Evolutionary conservation across 2,888 invertebrate genomes (phyloP).

Genomic region (Nipponacmea schrenckii): DNA sequence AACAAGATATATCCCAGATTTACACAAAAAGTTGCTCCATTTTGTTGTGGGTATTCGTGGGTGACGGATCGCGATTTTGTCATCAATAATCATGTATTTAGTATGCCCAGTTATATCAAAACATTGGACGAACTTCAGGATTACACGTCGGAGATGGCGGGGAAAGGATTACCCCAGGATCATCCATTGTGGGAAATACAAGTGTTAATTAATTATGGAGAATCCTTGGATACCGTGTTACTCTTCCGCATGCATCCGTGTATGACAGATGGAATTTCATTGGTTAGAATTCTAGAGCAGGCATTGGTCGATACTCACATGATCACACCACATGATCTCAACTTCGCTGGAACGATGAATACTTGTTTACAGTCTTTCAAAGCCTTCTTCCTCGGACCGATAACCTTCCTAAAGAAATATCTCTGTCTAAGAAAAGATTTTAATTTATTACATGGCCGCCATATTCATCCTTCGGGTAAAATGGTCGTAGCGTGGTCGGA

Average conservation of each 20-base stretch:
- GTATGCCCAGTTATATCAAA: conserved; percentile 63
- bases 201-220: conserved; percentile 66
- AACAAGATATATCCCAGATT: conserved; percentile 69
- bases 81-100: conserved; percentile 71
- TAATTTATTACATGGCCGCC: conserved; percentile 67
- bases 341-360: conserved; percentile 46
- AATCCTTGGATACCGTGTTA: conserved; percentile 67
- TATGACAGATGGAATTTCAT: conserved; percentile 71
- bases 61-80: conserved; percentile 69
- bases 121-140: conserved; percentile 67
- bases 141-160: conserved; percentile 69
- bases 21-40: conserved; percentile 67
- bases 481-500: conserved; percentile 70
- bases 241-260: conserved; percentile 71
- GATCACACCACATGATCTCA: conserved; percentile 29
- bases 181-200: conserved; percentile 73
- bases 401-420: conserved; percentile 70
- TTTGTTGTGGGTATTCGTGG: conserved; percentile 70
- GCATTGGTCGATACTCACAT: conserved; percentile 63
- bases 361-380: conserved; percentile 63
- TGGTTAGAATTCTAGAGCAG: conserved; percentile 68
- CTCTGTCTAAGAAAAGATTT: conserved; percentile 68
- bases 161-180: conserved; percentile 66
- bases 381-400: conserved; percentile 70
- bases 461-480: conserved; percentile 56